Conservation (phyloP, 2,797 vertebrate genomes). For the Iguana delicatissima region DNA sequence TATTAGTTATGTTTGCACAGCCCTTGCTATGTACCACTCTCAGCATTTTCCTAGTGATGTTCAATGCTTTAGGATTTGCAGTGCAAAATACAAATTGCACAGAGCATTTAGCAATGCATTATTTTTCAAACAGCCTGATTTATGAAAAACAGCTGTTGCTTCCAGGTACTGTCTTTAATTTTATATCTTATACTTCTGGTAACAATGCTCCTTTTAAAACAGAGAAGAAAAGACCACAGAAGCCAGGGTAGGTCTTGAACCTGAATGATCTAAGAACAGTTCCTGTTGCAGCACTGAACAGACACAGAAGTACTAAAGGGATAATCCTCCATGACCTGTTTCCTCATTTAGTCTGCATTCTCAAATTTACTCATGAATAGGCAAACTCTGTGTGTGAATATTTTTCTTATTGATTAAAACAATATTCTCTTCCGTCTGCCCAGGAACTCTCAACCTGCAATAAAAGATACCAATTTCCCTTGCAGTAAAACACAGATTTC, state of each 20-base stretch:
- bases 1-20: neutral
- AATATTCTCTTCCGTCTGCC: conserved; percentile 23
- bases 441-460: conserved; percentile 3
- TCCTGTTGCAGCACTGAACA: neutral
- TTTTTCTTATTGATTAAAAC: conserved; percentile 33
- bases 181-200: conserved; percentile 22
- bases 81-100: neutral
- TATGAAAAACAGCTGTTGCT: conserved; percentile 45
- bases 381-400: conserved; percentile 25
- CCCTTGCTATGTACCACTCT: neutral
- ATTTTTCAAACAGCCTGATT: neutral
- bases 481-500: conserved; percentile 21
- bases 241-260: neutral
- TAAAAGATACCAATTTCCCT: conserved; percentile 31
- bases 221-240: neutral
- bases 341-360: neutral
- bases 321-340: neutral
- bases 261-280: neutral
- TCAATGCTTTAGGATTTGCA: neutral
- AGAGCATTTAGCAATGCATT: neutral
- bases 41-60: too few relatives aligned
- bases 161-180: conserved; percentile 1
- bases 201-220: conserved; percentile 32
- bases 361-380: conserved; percentile 1
- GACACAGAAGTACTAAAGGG: neutral